Evolutionary conservation across 2,113 vertebrate species (phyloP), one percentile per base, ranked within the genome.

Genomic region (Pseudonaja textilis): DNA sequence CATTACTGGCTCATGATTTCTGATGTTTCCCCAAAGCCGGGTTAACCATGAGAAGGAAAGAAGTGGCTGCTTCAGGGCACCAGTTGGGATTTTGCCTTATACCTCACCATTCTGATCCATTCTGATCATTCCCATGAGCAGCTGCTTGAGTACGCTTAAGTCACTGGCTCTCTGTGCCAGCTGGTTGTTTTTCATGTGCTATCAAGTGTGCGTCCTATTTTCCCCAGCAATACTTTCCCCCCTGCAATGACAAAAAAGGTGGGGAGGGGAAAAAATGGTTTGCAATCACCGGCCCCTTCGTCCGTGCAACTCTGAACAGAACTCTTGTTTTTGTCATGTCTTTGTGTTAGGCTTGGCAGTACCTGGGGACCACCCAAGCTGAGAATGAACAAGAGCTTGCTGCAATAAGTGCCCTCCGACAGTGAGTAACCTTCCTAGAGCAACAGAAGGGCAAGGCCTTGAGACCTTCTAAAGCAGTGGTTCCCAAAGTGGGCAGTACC

Each of bases 351-450:
- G 99, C 99, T 47, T 99, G 99, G 99, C 99, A 99, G 91, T 99
- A 99, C 95, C 97, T 99, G 97, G 99, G 99, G 91, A 99, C 99
- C 39, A 99, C 99, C 52, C 99, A 99, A 96, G 99, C 99, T 57
- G 99, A 99, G 97, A 99, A 99, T 0, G 99, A 99, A 29, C 99
- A 99, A 92, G 99, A 99, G 92, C 98, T 99, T 90, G 97, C 99
- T 50, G 99, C 99, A 3, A 99, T 99, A 98, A 99, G 99, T 2
- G 99, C 99, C 18, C 98, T 99, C 96, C 98, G 98, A 96, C 99
- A 97, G 99, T 99, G 93, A 98, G 98, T 97, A 47, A 34, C 87
- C 61, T 45, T 39, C 52, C 34, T 47, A 52, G 64, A 81, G 87
- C 34, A 16, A 5, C 47, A 22, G 7, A 23, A 85, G 20, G 3